Evolutionary conservation across 1,140 invertebrate genomes (phyloP), one percentile per base, ranked within the genome.

Genomic region (Acromyrmex echinatior): DNA sequence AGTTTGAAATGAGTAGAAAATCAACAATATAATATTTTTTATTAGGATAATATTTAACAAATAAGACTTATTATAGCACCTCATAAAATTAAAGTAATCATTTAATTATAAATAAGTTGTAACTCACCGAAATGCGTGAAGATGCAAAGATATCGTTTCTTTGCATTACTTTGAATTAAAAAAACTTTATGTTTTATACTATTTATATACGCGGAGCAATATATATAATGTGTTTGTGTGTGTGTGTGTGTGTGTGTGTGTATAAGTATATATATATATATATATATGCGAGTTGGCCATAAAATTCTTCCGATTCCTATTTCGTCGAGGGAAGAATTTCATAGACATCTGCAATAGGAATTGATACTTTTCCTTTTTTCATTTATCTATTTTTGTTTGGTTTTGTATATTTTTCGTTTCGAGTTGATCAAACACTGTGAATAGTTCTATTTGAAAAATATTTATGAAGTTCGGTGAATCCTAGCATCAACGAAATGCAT

Each of bases 241-340:
- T 45, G 1, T 31, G 28, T 39, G 7, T 39, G 6, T 9, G 7
- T 39, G 7, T 39, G 9, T 10, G 7, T 45, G 7, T 45, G 7
- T 45, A 1, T 45, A 0, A 3, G 7, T 45, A 2, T 6, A 6
- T 3, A 0, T 45, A 10, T 45, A 9, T 45, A 10, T 49, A 70
- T 49, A 76, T 86, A 81, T 86, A 66, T 76, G 76, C 76, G 49
- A 86, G 51, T 60, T 58, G 62, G 28, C 53, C n/a, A 35, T 87
- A 78, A 86, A 86, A 73, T 82, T 78, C 66, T 90, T 58, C 84
- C 89, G 82, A 91, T 91, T 90, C 80, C 86, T 73, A 91, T 90
- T 66, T 88, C 87, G 87, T 74, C 39, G 16, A 25, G 9, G 49
- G 18, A 71, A 58, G 70, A 63, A 80, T 90, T 80, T 70, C 39